Percentiles rank a stretch among this genome's conserved stretches.
Evolutionary conservation across 2,113 vertebrate species (phyloP).

Genomic region (Burhinus bistriatus): DNA sequence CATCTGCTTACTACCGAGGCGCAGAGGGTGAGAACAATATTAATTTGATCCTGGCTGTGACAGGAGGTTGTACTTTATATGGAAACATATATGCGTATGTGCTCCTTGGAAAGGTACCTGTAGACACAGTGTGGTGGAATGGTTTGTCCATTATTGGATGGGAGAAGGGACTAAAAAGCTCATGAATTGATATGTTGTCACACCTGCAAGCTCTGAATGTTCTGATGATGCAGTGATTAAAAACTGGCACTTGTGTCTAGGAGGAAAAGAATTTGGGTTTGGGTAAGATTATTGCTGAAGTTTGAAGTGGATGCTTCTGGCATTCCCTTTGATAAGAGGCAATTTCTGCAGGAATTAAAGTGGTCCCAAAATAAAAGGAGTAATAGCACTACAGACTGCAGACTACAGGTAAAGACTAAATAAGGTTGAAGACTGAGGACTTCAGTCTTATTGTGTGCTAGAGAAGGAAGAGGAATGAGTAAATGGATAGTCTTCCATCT

Average conservation of each 20-base stretch:
- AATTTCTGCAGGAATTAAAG: neutral
- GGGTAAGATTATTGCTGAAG: neutral
- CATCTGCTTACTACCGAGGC: slow-evolving; percentile 89
- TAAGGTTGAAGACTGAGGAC: neutral
- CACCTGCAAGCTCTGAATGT: neutral
- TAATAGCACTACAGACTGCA: neutral
- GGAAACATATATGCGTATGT: neutral
- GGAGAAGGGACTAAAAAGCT: neutral
- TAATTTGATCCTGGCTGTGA: neutral
- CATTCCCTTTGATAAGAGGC: neutral
- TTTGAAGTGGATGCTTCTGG: neutral
- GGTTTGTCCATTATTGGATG: neutral
- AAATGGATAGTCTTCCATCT: neutral
- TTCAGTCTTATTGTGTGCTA: neutral
- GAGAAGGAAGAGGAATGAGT: neutral
- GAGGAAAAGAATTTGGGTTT: neutral
- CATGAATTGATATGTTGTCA: neutral
- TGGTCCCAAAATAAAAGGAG: neutral
- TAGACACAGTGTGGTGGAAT: neutral
- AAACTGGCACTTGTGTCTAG: neutral
- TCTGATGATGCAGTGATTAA: neutral
- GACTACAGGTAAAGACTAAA: neutral
- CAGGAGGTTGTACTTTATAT: neutral
- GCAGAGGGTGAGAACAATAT: slow-evolving; percentile 81
- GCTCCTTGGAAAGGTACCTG: neutral